Base-by-base conservation (phyloP, 1,140 invertebrate genomes). In the Hylaeus volcanicus region DNA sequence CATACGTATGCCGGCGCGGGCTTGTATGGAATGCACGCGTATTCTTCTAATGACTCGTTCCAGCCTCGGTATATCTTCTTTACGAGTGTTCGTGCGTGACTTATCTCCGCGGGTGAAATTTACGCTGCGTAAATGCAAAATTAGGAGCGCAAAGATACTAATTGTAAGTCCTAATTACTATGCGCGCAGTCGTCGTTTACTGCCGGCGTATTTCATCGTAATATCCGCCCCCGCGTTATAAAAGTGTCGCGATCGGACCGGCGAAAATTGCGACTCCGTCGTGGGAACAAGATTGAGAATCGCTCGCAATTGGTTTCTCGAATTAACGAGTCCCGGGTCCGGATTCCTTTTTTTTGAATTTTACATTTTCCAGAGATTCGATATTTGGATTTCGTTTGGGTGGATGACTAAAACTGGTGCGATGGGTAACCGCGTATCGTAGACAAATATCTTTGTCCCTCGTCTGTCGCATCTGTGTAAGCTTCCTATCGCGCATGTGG, bases 401-500 rank as follows among this genome's bases (percentile, higher is more conserved):
- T 11, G 6, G 26, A 26, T 26, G 26, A 26, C 0, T 0, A 0
- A 51, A 51, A 51, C 11, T 9, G 51, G 8, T 8, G 9, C 5
- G n/a, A 5, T 5, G 0, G 60, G 11, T 9, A 11, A 12, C 60
- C 37, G 41, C 14, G 14, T 53, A 63, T 53, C 48, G 37, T 15
- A 43, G 41, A 64, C 4, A n/a, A 64, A 72, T 73, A 79, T 79
- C 60, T 79, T 55, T 6, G 48, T 0, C 14, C 48, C 39, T 58
- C 70, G 26, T 26, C 48, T 5, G n/a, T 77, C 53, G 64, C 63
- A 68, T 75, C 74, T 45, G 64, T 39, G n/a, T 61, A 61, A 45
- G 65, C 51, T 53, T 45, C 39, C 39, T 1, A n/a, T 56, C 14
- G 64, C 80, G 75, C 80, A 86, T 73, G 84, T 86, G 85, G 43